Percentiles rank a stretch among this genome's conserved stretches.
Conservation (phyloP, 2,797 vertebrate species). For the Clangula hyemalis region DNA sequence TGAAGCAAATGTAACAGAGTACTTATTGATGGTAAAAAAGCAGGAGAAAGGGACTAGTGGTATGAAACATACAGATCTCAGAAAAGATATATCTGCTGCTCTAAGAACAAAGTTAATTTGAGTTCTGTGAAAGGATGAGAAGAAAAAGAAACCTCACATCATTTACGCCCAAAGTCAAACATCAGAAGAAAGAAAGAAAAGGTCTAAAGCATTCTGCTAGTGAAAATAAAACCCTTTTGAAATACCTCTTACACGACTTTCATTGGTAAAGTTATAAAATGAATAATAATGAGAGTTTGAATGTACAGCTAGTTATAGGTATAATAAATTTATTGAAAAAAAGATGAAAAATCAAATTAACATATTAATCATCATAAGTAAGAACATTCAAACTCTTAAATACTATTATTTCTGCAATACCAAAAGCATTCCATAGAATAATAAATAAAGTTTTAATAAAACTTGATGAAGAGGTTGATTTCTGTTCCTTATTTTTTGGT, state of each 20-base stretch:
- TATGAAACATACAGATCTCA: not conserved
- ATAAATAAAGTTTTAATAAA: not conserved
- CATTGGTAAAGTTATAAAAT: not conserved
- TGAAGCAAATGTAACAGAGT: slow-evolving; percentile 1
- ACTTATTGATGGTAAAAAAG: not conserved
- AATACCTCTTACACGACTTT: not conserved
- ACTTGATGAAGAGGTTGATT: not conserved
- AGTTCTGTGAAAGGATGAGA: not conserved
- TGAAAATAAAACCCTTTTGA: not conserved
- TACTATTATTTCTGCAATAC: not conserved
- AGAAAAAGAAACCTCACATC: not conserved
- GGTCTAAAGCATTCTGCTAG: not conserved
- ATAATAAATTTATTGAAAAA: not conserved
- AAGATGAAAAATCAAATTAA: not conserved
- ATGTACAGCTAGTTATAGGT: not conserved
- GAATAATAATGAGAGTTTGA: not conserved
- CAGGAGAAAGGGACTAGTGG: not conserved
- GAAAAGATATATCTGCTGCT: not conserved
- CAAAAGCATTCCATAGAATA: not conserved
- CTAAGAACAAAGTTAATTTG: not conserved
- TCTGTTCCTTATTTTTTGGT: not conserved
- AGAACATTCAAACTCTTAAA: not conserved
- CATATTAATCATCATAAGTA: not conserved
- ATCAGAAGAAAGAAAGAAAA: not conserved
- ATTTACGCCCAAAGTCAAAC: not conserved